These are phyloP conservation scores for Pogoniulus pusillus DNA, from an alignment of 2,797 vertebrate species.

Conservation along the genomic window DNA sequence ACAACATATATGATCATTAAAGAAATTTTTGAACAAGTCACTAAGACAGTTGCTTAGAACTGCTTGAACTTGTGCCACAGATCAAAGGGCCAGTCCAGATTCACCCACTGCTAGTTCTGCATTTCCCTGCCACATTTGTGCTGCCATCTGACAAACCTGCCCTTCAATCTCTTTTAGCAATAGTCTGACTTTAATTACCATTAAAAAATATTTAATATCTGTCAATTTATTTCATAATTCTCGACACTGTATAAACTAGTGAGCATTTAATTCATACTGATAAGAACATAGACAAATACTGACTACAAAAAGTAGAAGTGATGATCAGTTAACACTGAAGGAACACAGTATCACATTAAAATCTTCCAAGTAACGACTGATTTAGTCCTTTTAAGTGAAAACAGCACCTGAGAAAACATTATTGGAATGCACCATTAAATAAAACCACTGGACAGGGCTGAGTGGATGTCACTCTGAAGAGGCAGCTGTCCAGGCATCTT, in stretches of 20 bases:
- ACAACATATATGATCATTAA: neutral
- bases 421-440: neutral
- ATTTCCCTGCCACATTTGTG: rapidly evolving
- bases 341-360: neutral
- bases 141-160: neutral
- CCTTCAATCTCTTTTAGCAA: neutral
- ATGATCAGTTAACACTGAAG: neutral
- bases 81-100: neutral
- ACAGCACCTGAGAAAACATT: neutral
- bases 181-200: neutral
- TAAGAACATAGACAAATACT: neutral
- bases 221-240: neutral
- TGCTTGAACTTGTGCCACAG: neutral
- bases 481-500: neutral
- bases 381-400: neutral
- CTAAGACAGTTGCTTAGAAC: neutral
- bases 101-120: neutral
- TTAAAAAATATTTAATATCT: neutral
- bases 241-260: neutral
- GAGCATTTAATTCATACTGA: neutral
- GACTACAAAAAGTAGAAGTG: constrained; percentile 10
- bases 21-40: neutral
- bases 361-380: neutral
- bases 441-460: neutral
- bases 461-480: neutral